phyloP scores from a whole-genome alignment of 1,140 invertebrate genomes.

The Papilio polyxenes region DNA sequence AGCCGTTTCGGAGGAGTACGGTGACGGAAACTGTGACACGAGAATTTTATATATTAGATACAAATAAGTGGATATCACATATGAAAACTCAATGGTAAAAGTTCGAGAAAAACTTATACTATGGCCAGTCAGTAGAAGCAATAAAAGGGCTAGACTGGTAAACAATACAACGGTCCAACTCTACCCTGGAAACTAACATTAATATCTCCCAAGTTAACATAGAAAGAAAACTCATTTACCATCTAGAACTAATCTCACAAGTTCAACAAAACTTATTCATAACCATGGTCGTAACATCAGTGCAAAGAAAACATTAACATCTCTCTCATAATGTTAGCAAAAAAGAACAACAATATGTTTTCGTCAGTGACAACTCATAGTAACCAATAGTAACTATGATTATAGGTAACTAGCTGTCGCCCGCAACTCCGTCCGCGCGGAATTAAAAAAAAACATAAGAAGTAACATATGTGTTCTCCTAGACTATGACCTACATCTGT shows the following conservation, averaged over 20 bases:
- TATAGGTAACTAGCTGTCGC: too few species aligned
- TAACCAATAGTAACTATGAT: too few species aligned
- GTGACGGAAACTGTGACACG: too few species aligned
- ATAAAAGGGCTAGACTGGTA: neutral
- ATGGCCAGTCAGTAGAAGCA: neutral
- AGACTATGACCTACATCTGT: too few species aligned
- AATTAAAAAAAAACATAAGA: too few species aligned
- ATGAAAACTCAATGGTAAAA: neutral
- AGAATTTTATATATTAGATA: too few species aligned
- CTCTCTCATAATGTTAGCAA: neutral
- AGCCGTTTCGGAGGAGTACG: too few species aligned
- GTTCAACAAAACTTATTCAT: constrained; percentile 6
- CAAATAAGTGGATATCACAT: neutral
- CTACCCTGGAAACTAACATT: neutral
- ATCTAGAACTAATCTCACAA: neutral
- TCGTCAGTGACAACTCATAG: neutral
- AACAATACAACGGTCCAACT: neutral
- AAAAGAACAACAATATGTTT: neutral
- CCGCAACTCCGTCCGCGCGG: too few species aligned
- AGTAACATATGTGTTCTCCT: too few species aligned
- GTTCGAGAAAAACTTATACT: neutral
- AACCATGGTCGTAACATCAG: neutral
- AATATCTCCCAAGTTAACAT: neutral
- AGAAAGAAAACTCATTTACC: neutral
- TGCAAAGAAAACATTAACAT: neutral